Percentiles rank a stretch among this genome's conserved stretches.
phyloP scores from a whole-genome alignment of 2,888 invertebrate genomes.

The Torymus texanus region DNA sequence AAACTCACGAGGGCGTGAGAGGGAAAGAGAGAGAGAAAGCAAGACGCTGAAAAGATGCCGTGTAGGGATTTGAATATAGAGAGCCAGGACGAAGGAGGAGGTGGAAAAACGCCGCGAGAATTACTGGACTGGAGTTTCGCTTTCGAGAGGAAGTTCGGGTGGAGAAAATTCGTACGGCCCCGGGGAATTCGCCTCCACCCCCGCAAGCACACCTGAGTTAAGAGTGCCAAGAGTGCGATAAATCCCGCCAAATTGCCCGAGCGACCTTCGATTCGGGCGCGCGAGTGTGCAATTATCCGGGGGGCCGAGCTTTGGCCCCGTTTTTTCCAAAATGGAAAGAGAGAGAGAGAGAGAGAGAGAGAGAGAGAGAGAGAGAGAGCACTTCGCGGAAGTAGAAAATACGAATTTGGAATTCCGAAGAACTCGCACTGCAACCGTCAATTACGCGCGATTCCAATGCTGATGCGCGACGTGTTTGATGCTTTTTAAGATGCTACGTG shows the following conservation, averaged over 20 bases:
- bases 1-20: background rate
- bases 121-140: conserved; percentile 38
- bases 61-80: conserved; percentile 31
- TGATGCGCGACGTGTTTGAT: background rate
- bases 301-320: too few relatives aligned
- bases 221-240: conserved; percentile 64
- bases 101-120: conserved; percentile 45
- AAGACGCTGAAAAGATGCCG: background rate
- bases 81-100: background rate
- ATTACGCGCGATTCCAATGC: background rate
- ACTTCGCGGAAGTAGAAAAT: conserved; percentile 28
- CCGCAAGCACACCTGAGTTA: conserved; percentile 61
- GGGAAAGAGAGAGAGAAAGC: background rate
- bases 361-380: background rate
- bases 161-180: conserved; percentile 59
- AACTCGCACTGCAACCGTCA: background rate
- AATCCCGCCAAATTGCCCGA: conserved; percentile 67
- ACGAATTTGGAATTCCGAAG: background rate
- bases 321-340: background rate
- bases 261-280: conserved; percentile 64
- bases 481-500: background rate
- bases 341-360: background rate
- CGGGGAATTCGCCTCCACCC: conserved; percentile 39
- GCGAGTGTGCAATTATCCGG: background rate
- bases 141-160: background rate